phyloP scores from a whole-genome alignment of 2,113 vertebrate species.

The Triplophysa rosa region DNA sequence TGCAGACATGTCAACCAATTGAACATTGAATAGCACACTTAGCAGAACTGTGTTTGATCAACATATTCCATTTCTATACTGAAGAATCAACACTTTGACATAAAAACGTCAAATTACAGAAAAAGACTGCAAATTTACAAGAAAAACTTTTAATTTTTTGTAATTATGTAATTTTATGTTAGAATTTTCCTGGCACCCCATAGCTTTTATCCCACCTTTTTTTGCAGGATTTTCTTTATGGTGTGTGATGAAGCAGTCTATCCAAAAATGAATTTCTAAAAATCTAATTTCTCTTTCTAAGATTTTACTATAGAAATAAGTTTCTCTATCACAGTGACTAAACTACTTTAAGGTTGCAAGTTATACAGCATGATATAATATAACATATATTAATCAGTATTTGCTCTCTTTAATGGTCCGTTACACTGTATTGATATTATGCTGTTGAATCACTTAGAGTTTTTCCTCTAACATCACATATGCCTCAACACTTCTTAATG shows the following conservation, averaged over 20 bases:
- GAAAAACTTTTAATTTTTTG: too few species aligned
- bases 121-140: too few species aligned
- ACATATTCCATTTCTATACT: neutral
- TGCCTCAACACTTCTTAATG: constrained; percentile 1
- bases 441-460: constrained; percentile 11
- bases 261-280: too few species aligned
- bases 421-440: constrained; percentile 2
- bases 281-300: too few species aligned
- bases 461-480: neutral
- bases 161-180: too few species aligned
- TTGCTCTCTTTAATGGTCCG: neutral
- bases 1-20: neutral
- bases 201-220: too few species aligned
- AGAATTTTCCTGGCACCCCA: too few species aligned
- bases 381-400: neutral
- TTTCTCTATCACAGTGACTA: too few species aligned
- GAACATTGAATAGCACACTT: neutral
- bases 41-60: neutral
- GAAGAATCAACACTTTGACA: neutral
- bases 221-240: too few species aligned
- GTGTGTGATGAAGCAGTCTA: too few species aligned
- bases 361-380: neutral
- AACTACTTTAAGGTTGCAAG: too few species aligned
- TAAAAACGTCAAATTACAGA: too few species aligned
- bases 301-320: neutral